Conservation (phyloP, 2,797 vertebrate genomes). For the Fringilla coelebs region DNA sequence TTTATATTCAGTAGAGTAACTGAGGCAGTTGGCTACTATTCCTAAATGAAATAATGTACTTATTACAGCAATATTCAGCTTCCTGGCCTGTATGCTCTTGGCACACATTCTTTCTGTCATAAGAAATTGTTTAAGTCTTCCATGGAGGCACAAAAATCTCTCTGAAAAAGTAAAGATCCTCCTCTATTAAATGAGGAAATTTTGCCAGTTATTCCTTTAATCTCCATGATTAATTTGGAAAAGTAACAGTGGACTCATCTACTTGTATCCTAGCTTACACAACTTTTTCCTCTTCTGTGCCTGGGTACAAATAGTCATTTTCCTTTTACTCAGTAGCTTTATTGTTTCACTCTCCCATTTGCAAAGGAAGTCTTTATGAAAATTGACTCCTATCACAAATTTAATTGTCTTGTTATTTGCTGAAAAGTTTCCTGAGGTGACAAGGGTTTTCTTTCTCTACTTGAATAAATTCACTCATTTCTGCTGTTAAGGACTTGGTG, state of each 20-base stretch:
- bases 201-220: neutral
- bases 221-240: neutral
- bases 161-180: neutral
- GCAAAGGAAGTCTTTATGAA: neutral
- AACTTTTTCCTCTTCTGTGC: neutral
- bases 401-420: neutral
- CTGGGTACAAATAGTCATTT: neutral
- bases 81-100: neutral
- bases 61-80: neutral
- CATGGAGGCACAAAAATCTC: neutral
- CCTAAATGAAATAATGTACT: neutral
- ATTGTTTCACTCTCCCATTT: neutral
- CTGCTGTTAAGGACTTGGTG: neutral
- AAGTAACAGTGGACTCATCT: neutral
- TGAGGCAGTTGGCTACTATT: neutral
- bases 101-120: neutral
- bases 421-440: neutral
- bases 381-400: neutral
- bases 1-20: neutral
- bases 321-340: neutral
- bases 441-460: neutral
- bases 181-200: neutral
- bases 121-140: neutral
- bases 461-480: neutral
- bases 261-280: neutral